Evolutionary conservation across 2,113 vertebrate genomes (phyloP).

Genomic region (Seriola rivoliana): DNA sequence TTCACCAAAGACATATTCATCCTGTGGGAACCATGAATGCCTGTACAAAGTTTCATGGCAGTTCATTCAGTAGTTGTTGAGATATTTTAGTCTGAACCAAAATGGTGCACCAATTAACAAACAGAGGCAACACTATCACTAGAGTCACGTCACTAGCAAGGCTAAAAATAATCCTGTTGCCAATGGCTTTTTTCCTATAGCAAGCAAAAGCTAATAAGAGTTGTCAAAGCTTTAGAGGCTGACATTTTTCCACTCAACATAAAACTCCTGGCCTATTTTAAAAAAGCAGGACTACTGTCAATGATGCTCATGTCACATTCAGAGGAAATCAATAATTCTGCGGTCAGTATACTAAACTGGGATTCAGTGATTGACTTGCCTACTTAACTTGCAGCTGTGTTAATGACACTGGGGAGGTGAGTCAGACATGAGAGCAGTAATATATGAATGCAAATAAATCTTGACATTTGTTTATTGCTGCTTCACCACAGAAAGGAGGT

Average conservation of each 20-base stretch:
- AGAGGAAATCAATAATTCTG: conserved; percentile 44
- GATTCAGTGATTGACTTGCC: conserved; percentile 36
- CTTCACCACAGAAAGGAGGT: background rate
- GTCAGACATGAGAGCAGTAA: conserved; percentile 18
- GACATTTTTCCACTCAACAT: background rate
- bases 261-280: background rate
- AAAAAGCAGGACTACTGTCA: background rate
- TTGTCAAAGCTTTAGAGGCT: background rate
- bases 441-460: conserved; percentile 19
- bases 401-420: conserved; percentile 18
- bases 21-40: too few relatives aligned
- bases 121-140: background rate
- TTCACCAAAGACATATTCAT: background rate
- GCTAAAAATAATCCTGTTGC: background rate
- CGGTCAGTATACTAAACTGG: conserved; percentile 8
- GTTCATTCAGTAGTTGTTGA: background rate
- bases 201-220: background rate
- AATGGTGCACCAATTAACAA: background rate
- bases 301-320: conserved; percentile 17
- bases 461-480: conserved; percentile 16
- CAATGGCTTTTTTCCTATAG: background rate
- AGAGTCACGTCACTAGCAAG: background rate
- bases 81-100: background rate
- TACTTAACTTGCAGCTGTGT: conserved; percentile 24
- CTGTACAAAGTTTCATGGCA: background rate